Evolutionary conservation across 2,113 vertebrate species (phyloP).

Genomic region (Ovibos moschatus): DNA sequence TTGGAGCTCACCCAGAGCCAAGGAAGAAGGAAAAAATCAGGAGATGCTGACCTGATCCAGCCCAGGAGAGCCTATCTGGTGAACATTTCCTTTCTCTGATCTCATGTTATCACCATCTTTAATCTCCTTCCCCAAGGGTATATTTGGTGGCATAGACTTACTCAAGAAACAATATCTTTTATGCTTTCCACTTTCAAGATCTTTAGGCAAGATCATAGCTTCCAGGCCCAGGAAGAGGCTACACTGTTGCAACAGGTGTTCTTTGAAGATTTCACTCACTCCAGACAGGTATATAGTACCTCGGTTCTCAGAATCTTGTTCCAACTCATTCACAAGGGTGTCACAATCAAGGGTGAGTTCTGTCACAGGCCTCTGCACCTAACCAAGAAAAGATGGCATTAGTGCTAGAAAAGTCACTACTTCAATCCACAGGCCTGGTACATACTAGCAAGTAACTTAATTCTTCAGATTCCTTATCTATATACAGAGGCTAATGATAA

Average conservation of each 20-base stretch:
- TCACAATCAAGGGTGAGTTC: slow-evolving; percentile 86
- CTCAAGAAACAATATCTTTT: slow-evolving; percentile 85
- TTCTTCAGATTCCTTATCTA: slow-evolving; percentile 12
- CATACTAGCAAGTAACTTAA: neutral
- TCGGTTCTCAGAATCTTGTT: slow-evolving; percentile 80
- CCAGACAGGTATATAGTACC: slow-evolving; percentile 82
- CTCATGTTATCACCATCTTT: neutral
- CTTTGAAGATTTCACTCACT: slow-evolving; percentile 73
- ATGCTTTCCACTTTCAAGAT: slow-evolving; percentile 72
- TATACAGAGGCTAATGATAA: neutral
- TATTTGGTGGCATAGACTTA: slow-evolving; percentile 76
- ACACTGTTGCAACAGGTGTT: slow-evolving; percentile 81
- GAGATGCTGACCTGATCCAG: neutral
- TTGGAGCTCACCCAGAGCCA: neutral
- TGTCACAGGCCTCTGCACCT: slow-evolving; percentile 88
- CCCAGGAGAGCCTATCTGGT: neutral
- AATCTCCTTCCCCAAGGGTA: neutral
- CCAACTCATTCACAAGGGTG: slow-evolving; percentile 80
- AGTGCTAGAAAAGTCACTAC: neutral
- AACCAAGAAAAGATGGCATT: neutral
- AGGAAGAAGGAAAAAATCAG: neutral
- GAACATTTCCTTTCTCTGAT: neutral
- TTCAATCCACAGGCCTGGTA: neutral
- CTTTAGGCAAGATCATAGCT: slow-evolving; percentile 78
- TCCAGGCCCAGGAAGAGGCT: slow-evolving; percentile 79